phyloP scores from a whole-genome alignment of 2,888 invertebrate genomes.

The Patella pellucida region DNA sequence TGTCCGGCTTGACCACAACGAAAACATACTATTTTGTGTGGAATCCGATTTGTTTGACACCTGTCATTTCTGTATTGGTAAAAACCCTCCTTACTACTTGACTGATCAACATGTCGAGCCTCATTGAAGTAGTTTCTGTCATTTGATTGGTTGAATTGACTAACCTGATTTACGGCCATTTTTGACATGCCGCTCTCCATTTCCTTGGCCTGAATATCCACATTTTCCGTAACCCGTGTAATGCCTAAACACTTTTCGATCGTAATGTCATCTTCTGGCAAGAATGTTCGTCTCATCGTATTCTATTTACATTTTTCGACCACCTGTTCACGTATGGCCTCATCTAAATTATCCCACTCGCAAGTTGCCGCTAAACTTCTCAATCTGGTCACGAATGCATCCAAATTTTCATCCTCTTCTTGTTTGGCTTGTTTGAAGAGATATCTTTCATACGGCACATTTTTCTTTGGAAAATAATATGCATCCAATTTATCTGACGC shows the following conservation, averaged over 20 bases:
- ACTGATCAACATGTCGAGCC: too few species aligned
- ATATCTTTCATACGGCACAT: slow-evolving; percentile 18
- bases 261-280: neutral
- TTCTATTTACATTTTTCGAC: neutral
- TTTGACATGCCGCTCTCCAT: too few species aligned
- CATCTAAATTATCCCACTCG: slow-evolving; percentile 7
- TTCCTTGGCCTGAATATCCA: too few species aligned
- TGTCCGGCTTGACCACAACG: slow-evolving; percentile 16
- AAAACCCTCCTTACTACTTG: too few species aligned
- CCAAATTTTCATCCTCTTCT: slow-evolving; percentile 15
- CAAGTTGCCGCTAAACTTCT: slow-evolving; percentile 16
- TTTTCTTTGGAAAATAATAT: slow-evolving; percentile 18
- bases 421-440: slow-evolving; percentile 18
- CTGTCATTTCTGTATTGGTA: too few species aligned
- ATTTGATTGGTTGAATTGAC: too few species aligned
- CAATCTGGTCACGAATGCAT: slow-evolving; percentile 17
- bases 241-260: slow-evolving; percentile 1
- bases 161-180: neutral
- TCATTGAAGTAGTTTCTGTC: too few species aligned
- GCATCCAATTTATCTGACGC: slow-evolving; percentile 4
- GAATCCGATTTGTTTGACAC: too few species aligned
- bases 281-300: neutral
- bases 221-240: neutral
- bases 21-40: neutral
- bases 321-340: slow-evolving; percentile 14